Evolutionary conservation across 1,140 invertebrate species (phyloP).

Genomic region (Drosophila ficusphila): DNA sequence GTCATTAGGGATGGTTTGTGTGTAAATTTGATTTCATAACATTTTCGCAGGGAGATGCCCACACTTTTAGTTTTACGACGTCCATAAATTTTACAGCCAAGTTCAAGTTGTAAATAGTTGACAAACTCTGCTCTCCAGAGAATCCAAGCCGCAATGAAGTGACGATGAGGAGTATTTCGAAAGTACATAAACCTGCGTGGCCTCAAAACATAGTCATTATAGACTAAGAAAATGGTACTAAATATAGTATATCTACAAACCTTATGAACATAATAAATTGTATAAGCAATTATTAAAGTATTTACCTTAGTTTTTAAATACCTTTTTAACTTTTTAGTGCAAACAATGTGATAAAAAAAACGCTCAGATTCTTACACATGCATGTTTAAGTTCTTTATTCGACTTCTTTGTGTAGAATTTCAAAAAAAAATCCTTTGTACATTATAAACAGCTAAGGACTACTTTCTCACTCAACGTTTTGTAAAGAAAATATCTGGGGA

Average conservation of each 20-base stretch:
- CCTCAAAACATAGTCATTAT: constrained; percentile 2
- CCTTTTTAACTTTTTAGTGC: too few relatives aligned
- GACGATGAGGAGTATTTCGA: constrained; percentile 25
- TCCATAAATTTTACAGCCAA: constrained; percentile 72
- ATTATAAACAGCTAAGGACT: not conserved
- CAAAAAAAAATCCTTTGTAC: too few relatives aligned
- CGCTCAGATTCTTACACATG: too few relatives aligned
- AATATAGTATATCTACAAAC: too few relatives aligned
- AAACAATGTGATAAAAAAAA: too few relatives aligned
- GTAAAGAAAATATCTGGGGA: constrained; percentile 12
- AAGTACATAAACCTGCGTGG: not conserved
- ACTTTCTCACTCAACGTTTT: too few relatives aligned
- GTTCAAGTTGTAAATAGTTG: constrained; percentile 76
- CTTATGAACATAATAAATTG: too few relatives aligned
- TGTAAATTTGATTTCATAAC: constrained; percentile 79
- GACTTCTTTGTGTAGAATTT: not conserved
- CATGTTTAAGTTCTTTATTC: not conserved
- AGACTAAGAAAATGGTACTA: too few relatives aligned
- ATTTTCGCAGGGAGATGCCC: constrained; percentile 67
- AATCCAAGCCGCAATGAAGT: constrained; percentile 34
- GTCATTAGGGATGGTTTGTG: constrained; percentile 76
- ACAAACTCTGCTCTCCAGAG: constrained; percentile 26
- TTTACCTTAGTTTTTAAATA: too few relatives aligned
- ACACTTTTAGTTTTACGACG: constrained; percentile 69
- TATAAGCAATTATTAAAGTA: too few relatives aligned